phyloP scores from a whole-genome alignment of 2,113 vertebrate genomes.

The Chelonoidis abingdonii region DNA sequence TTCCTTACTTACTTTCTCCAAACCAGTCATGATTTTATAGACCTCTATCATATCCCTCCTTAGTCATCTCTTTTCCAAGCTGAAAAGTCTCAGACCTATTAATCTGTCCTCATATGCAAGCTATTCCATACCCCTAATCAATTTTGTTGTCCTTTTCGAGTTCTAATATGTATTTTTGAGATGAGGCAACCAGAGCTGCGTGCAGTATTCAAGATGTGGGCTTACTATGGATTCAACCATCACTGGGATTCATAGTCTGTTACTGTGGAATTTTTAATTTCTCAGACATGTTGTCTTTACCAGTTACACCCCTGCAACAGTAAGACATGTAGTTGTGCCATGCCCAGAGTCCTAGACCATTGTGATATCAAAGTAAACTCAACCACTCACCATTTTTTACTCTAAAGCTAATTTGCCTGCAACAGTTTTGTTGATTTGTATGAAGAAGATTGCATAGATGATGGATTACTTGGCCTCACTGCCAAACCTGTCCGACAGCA shows the following conservation, averaged over 20 bases:
- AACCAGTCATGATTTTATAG: too few species aligned
- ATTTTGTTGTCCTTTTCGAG: too few species aligned
- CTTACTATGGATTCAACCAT: not conserved
- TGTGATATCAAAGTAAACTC: not conserved
- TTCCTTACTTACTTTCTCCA: too few species aligned
- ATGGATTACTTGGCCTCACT: not conserved
- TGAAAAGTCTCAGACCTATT: too few species aligned
- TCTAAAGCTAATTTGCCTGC: not conserved
- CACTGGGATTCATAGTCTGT: not conserved
- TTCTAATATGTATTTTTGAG: too few species aligned
- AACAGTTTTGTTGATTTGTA: not conserved
- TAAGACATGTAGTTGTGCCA: not conserved
- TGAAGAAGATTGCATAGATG: not conserved
- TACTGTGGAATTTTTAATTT: not conserved
- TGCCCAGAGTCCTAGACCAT: not conserved
- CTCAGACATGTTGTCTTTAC: not conserved
- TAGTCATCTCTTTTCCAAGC: too few species aligned
- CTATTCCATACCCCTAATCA: too few species aligned
- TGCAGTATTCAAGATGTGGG: too few species aligned
- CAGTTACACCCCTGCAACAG: not conserved
- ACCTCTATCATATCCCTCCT: too few species aligned
- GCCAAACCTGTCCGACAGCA: not conserved
- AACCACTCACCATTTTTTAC: not conserved
- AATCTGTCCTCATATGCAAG: too few species aligned
- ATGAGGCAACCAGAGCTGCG: too few species aligned